Evolutionary conservation across 2,888 invertebrate species (phyloP).

Genomic region (Busseola fusca): DNA sequence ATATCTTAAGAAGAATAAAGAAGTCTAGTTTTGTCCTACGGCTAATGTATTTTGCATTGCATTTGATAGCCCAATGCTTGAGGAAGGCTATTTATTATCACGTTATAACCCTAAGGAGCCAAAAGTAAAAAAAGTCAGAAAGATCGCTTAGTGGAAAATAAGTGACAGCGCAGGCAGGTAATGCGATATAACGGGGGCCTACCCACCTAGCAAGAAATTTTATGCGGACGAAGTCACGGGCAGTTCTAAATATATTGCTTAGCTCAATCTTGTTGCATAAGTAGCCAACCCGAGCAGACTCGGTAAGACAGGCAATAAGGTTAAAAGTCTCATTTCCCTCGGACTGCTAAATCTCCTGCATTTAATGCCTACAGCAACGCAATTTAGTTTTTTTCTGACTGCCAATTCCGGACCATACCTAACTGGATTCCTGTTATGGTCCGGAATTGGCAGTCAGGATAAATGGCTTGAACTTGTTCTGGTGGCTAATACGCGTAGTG

Average conservation of each 20-base stretch:
- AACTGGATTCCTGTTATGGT: constrained; percentile 26
- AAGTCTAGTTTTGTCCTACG: too few relatives aligned
- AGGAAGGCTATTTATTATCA: not conserved
- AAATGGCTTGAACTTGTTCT: constrained; percentile 20
- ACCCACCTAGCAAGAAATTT: not conserved
- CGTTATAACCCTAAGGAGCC: not conserved
- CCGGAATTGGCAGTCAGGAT: constrained; percentile 35
- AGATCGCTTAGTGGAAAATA: not conserved
- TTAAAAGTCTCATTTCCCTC: constrained; percentile 43
- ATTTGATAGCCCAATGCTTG: not conserved
- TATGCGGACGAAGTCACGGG: not conserved
- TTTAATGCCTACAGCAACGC: constrained; percentile 36
- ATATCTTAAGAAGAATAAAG: too few relatives aligned
- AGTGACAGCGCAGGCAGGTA: not conserved
- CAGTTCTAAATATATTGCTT: constrained; percentile 2
- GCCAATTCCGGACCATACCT: too few relatives aligned
- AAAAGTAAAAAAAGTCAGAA: not conserved
- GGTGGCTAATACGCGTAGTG: not conserved
- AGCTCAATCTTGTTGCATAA: constrained; percentile 2
- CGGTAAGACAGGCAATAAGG: constrained; percentile 20
- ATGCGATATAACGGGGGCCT: not conserved
- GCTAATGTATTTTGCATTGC: too few relatives aligned
- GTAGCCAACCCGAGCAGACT: not conserved
- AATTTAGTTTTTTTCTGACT: constrained; percentile 40
- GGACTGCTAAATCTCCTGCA: constrained; percentile 38